Conservation (phyloP, 2,113 vertebrate species). For the Mandrillus leucophaeus region DNA sequence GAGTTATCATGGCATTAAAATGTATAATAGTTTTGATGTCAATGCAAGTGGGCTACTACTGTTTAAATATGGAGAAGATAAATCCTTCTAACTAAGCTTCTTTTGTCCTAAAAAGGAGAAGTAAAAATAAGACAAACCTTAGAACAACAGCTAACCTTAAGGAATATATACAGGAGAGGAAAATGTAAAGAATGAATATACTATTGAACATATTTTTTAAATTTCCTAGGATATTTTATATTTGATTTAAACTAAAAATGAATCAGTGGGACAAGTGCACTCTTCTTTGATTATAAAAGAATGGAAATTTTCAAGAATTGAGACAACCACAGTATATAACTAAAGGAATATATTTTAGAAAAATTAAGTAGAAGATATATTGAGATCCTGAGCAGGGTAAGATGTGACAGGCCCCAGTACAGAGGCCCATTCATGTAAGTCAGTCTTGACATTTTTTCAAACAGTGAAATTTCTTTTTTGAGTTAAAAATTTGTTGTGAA, state of each 20-base stretch:
- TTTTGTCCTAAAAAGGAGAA: not conserved
- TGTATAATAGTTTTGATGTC: not conserved
- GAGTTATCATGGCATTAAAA: not conserved
- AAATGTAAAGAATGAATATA: not conserved
- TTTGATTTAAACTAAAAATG: conserved; percentile 7
- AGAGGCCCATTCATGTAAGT: conserved; percentile 17
- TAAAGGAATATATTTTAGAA: conserved; percentile 42
- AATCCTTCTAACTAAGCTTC: not conserved
- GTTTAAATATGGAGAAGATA: not conserved
- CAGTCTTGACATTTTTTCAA: conserved; percentile 43
- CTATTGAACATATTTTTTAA: not conserved
- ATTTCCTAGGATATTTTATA: not conserved
- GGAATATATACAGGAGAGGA: not conserved
- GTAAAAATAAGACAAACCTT: not conserved
- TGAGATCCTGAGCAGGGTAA: not conserved
- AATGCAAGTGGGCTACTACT: not conserved
- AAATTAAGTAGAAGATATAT: not conserved
- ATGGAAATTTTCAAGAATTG: not conserved
- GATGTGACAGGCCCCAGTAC: not conserved
- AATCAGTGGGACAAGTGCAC: not conserved
- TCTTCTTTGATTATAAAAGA: not conserved
- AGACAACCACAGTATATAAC: not conserved
- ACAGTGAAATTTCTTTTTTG: conserved; percentile 50
- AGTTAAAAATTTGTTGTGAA: conserved; percentile 52
- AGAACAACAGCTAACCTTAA: not conserved